phyloP scores from a whole-genome alignment of 2,888 invertebrate species.

The Synanthedon formicaeformis region DNA sequence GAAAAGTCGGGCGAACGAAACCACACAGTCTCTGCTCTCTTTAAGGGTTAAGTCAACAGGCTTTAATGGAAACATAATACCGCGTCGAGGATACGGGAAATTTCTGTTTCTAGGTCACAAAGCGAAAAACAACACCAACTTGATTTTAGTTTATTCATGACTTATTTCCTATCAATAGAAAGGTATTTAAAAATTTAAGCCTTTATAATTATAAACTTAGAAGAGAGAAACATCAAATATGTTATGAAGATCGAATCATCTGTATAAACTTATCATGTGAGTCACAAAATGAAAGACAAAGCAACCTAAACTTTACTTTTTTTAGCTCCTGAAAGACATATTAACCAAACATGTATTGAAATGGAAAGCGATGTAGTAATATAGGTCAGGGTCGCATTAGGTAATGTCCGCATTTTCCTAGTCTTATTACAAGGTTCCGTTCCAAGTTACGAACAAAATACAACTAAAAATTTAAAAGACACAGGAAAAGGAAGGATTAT shows the following conservation, averaged over 20 bases:
- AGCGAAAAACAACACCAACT: conserved; percentile 45
- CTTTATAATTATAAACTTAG: no score
- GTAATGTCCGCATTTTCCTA: conserved; percentile 20
- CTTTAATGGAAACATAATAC: conserved; percentile 56
- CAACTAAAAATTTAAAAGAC: no score
- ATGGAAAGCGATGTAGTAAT: conserved; percentile 26
- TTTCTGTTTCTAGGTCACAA: conserved; percentile 40
- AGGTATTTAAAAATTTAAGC: no score
- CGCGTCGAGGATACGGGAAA: conserved; percentile 27
- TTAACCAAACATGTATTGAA: conserved; percentile 31
- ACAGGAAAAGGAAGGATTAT: no score
- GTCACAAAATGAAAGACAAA: conserved; percentile 5
- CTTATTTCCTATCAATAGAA: no score
- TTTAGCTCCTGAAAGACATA: conserved; percentile 29
- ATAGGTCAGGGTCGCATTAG: conserved; percentile 51
- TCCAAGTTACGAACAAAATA: background rate
- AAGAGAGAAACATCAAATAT: no score
- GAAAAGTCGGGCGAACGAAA: conserved; percentile 13
- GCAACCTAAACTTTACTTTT: conserved; percentile 25
- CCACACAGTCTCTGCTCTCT: conserved; percentile 27
- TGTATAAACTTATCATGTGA: no score
- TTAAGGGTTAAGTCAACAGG: conserved; percentile 53
- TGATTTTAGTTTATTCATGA: conserved; percentile 14
- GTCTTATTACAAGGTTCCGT: background rate
- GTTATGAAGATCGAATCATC: no score